Evolutionary conservation across 2,888 invertebrate species (phyloP), one percentile per base, ranked within the genome.

Genomic region (Therioaphis trifolii): DNA sequence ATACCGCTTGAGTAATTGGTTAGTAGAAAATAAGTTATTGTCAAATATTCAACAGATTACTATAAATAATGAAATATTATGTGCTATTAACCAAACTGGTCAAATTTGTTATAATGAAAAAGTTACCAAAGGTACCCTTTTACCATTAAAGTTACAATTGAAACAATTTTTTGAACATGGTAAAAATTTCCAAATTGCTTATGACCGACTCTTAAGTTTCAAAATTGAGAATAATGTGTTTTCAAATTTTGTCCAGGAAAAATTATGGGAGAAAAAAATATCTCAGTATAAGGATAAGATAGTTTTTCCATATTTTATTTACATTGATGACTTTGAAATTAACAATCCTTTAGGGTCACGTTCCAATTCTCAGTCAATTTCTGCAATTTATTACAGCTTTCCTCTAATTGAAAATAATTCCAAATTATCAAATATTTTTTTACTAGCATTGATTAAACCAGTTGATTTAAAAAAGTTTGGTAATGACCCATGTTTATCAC

Each of bases 91-190:
- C 15, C 49, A 49, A 15, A 15, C 15, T 15, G 14, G 15, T 49
- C 15, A 49, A 49, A 49, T 49, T 49, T 49, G 1, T 49, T 49
- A 49, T 15, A 49, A 49, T 49, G 49, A 49, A 49, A 49, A 49
- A 49, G 15, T 49, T 49, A 49, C 49, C 49, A 49, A 49, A 49
- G 18, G 49, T 4, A 49, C 49, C 15, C 49, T 49, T 49, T 49
- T 49, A 15, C 49, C 4, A 2, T 15, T 52, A 49, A 27, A 72
- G 29, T 72, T 29, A 29, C 52, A 72, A 52, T 72, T 72, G 18
- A 72, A 72, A 49, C 29, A 49, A 29, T 52, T 72, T 29, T 72
- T 72, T 52, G 72, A 72, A 69, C 11, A 69, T 24, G 4, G 27
- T 12, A 29, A 71, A 11, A 49, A 71, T 27, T 49, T 71, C 11